phyloP scores from a whole-genome alignment of 2,888 invertebrate species.

The Agrochola lychnidis region DNA sequence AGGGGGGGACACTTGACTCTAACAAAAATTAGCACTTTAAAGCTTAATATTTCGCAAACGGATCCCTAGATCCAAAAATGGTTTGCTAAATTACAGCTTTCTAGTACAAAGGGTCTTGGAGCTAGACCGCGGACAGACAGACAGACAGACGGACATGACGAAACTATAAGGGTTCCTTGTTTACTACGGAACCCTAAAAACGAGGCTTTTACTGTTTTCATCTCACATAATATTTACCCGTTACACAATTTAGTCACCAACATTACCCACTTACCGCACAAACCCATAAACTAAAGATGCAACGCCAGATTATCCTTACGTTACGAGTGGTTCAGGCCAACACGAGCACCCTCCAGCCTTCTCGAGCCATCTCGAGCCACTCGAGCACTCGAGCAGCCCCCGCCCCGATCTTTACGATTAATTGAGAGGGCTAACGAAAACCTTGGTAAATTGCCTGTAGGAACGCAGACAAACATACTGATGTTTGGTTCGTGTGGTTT shows the following conservation, averaged over 20 bases:
- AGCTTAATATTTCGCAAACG: too few relatives aligned
- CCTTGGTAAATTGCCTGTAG: constrained; percentile 76
- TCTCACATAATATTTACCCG: background rate
- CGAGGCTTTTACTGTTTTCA: background rate
- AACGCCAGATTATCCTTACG: constrained; percentile 66
- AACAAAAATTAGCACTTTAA: too few relatives aligned
- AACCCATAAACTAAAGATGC: constrained; percentile 65
- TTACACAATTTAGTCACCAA: constrained; percentile 11
- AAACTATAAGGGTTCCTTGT: too few relatives aligned
- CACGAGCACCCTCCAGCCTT: constrained; percentile 67
- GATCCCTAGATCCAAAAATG: too few relatives aligned
- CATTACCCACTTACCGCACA: constrained; percentile 23
- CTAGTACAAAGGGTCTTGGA: too few relatives aligned
- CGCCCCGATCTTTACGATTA: constrained; percentile 78
- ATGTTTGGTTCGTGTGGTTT: constrained; percentile 55
- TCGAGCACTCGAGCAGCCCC: constrained; percentile 62
- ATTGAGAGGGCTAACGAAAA: constrained; percentile 80
- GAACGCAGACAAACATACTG: constrained; percentile 40
- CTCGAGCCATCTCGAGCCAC: constrained; percentile 62
- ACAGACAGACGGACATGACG: too few relatives aligned
- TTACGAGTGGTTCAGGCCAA: constrained; percentile 67
- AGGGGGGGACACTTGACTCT: too few relatives aligned
- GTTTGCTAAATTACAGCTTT: too few relatives aligned
- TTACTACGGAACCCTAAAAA: too few relatives aligned
- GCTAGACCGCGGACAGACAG: too few relatives aligned